Percentiles rank a stretch among this genome's conserved stretches.
Evolutionary conservation across 1,140 invertebrate genomes (phyloP).

Genomic region (Pantala flavescens): DNA sequence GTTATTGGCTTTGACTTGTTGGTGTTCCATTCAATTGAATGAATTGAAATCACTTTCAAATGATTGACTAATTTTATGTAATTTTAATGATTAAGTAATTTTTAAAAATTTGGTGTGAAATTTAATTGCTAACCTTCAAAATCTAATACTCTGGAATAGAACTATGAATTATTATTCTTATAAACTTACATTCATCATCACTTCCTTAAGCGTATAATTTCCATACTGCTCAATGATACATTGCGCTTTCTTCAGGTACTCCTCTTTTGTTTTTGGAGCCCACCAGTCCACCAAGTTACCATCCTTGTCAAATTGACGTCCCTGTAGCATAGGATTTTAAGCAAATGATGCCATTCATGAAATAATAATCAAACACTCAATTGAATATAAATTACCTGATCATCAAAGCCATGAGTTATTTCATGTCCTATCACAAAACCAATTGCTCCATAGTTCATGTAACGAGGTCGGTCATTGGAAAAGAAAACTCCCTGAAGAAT

Average conservation of each 20-base stretch:
- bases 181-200: constrained; percentile 51
- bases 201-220: constrained; percentile 63
- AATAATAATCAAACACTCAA: constrained; percentile 10
- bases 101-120: too few relatives aligned
- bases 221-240: constrained; percentile 85
- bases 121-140: too few relatives aligned
- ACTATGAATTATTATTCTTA: too few relatives aligned
- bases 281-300: constrained; percentile 82
- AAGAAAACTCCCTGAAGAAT: constrained; percentile 85
- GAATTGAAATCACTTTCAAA: too few relatives aligned
- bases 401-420: constrained; percentile 89
- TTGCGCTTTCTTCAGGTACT: constrained; percentile 63
- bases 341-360: not conserved
- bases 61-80: too few relatives aligned
- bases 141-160: too few relatives aligned
- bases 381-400: constrained; percentile 44
- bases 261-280: constrained; percentile 58
- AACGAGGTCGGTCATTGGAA: constrained; percentile 66
- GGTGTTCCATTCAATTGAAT: too few relatives aligned
- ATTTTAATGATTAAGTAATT: too few relatives aligned
- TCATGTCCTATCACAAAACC: constrained; percentile 90
- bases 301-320: constrained; percentile 79
- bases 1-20: too few relatives aligned
- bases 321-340: constrained; percentile 32
- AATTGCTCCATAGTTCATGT: constrained; percentile 87